phyloP scores from a whole-genome alignment of 2,113 vertebrate genomes.

The Rhinichthys klamathensis region DNA sequence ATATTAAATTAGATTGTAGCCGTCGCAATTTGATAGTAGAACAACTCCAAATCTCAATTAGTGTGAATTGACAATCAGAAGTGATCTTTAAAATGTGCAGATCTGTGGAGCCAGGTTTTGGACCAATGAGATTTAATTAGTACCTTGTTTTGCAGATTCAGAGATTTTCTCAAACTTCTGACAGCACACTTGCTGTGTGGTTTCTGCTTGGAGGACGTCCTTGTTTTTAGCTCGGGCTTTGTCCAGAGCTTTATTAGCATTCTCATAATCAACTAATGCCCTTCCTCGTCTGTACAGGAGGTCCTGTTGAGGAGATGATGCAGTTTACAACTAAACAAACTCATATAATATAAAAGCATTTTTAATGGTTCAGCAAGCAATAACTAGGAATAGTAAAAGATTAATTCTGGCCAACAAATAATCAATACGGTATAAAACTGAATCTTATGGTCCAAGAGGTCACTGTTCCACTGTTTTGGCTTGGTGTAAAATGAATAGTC shows the following conservation, averaged over 20 bases:
- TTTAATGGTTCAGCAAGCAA: not conserved
- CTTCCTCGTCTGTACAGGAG: slow-evolving; percentile 94
- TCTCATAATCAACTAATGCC: slow-evolving; percentile 97
- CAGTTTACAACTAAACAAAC: not conserved
- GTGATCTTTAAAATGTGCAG: not conserved
- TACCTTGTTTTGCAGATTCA: slow-evolving; percentile 98
- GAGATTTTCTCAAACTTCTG: slow-evolving; percentile 99
- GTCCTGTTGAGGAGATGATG: slow-evolving; percentile 77
- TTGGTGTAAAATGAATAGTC: not conserved
- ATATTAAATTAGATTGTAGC: not conserved
- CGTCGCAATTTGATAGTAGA: not conserved
- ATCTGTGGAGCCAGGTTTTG: not conserved
- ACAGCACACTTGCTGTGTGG: slow-evolving; percentile 94
- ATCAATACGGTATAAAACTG: not conserved
- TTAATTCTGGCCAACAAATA: not conserved
- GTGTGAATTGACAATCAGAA: not conserved
- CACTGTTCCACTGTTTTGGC: not conserved
- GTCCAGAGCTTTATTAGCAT: slow-evolving; percentile 96
- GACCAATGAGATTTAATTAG: not conserved
- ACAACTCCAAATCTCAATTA: not conserved
- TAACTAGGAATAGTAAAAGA: not conserved
- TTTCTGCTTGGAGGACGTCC: slow-evolving; percentile 97
- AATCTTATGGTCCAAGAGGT: not conserved
- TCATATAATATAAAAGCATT: slow-evolving; percentile 3
- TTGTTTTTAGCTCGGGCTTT: slow-evolving; percentile 97